These are phyloP conservation scores for Phyllostomus hastatus DNA, from an alignment of 2,113 vertebrate genomes.

Conservation along the genomic window DNA sequence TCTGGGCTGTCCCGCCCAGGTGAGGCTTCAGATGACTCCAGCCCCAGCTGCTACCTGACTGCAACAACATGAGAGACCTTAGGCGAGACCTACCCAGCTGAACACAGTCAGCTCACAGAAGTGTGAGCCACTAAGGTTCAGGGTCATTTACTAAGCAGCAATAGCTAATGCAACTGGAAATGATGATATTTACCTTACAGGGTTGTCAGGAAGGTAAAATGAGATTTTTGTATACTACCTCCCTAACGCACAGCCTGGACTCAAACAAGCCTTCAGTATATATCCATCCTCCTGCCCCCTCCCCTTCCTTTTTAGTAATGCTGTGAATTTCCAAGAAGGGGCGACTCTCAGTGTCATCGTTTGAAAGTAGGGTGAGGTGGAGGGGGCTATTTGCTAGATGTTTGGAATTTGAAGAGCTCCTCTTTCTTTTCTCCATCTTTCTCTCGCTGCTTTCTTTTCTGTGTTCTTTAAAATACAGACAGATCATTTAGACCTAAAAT, in stretches of 20 bases:
- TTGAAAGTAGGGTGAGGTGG: neutral
- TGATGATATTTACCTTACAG: neutral
- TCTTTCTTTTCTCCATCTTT: neutral
- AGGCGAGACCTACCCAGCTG: neutral
- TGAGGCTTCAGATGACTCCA: neutral
- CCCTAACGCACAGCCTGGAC: neutral
- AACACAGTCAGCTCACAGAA: neutral
- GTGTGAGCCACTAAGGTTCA: neutral
- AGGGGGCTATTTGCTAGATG: neutral
- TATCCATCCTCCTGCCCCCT: neutral
- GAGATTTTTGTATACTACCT: neutral
- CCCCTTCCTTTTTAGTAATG: neutral
- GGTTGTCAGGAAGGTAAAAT: neutral
- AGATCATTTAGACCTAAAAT: constrained; percentile 59
- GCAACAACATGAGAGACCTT: neutral
- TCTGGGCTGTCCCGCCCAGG: neutral
- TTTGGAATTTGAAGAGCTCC: neutral
- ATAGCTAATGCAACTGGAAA: neutral
- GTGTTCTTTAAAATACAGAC: constrained; percentile 41
- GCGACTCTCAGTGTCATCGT: neutral
- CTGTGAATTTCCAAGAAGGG: neutral
- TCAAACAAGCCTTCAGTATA: neutral
- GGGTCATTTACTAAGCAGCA: neutral
- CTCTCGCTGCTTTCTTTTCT: neutral
- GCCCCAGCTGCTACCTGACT: neutral